Conservation (phyloP, 1,140 invertebrate species). For the Centruroides sculpturatus region DNA sequence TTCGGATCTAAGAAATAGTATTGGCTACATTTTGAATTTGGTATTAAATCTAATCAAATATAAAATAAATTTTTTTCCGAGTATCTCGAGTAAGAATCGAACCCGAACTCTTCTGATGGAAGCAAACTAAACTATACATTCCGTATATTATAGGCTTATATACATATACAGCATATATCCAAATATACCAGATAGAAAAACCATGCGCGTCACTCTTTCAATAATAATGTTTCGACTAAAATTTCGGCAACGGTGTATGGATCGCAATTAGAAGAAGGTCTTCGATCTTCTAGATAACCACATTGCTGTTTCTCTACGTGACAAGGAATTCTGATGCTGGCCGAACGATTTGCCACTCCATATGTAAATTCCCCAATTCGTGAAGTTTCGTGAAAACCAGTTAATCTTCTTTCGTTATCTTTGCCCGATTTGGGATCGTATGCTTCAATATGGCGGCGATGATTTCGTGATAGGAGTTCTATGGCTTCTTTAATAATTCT, state of each 20-base stretch:
- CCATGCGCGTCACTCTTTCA: conserved; percentile 37
- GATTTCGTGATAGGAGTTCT: conserved; percentile 63
- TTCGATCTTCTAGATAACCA: conserved; percentile 84
- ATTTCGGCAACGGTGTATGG: conserved; percentile 64
- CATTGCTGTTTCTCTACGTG: conserved; percentile 60
- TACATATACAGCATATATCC: too few species aligned
- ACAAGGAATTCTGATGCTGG: conserved; percentile 35
- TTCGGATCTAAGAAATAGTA: too few species aligned
- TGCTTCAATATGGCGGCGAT: conserved; percentile 69
- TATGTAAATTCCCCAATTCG: conserved; percentile 12
- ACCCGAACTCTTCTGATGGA: too few species aligned
- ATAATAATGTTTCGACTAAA: conserved; percentile 52
- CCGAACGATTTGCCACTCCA: conserved; percentile 37
- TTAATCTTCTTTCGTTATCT: conserved; percentile 67
- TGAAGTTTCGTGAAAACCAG: conserved; percentile 38
- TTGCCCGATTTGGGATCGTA: conserved; percentile 69
- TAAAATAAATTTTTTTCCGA: too few species aligned
- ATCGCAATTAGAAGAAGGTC: conserved; percentile 87
- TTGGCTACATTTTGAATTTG: too few species aligned
- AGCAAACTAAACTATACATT: too few species aligned
- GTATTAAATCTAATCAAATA: too few species aligned
- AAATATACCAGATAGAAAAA: background rate
- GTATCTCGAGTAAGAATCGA: too few species aligned
- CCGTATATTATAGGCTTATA: too few species aligned
- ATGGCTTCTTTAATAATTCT: conserved; percentile 25